Evolutionary conservation across 1,140 invertebrate genomes (phyloP), one percentile per base, ranked within the genome.

Genomic region (Bombus turneri): DNA sequence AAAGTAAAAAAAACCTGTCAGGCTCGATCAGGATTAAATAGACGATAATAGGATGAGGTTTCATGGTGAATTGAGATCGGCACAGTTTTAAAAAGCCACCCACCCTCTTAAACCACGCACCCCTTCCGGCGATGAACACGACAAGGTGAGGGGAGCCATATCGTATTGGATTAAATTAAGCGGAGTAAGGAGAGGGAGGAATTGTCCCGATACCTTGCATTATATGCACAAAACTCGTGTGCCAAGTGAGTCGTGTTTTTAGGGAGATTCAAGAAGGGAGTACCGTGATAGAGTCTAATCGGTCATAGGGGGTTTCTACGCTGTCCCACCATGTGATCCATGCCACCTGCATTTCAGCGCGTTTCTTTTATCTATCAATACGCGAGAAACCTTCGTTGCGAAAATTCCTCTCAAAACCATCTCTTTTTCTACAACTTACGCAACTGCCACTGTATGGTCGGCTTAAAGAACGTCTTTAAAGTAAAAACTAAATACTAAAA

Each of bases 151-250:
- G 90, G 89, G 92, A 89, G 88, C 92, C 94, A 95, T 94, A 95
- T 94, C 94, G 92, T 94, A 94, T 94, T 95, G 93, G 93, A 95
- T 95, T 95, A 94, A 95, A 94, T 94, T 94, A 94, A 94, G 91
- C 92, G 89, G 82, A 84, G 28, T 22, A 18, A 90, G 86, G 88
- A 75, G 77, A 90, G 89, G 90, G 89, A 91, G 88, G 89, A 28
- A 91, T 78, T 77, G 81, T 91, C 79, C 84, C 75, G 83, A 84
- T 86, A 91, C 92, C 87, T 89, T 85, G 89, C 88, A 93, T 93
- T 93, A 93, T 92, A 91, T 91, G 92, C 90, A 88, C 87, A 87
- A 88, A 94, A 94, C 94, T 95, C 92, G 92, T 94, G 92, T 94
- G 91, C 93, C 94, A 95, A 95, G 94, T 94, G 94, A 95, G 72